Conservation (phyloP, 2,888 invertebrate species). For the Crepidodera aurea region DNA sequence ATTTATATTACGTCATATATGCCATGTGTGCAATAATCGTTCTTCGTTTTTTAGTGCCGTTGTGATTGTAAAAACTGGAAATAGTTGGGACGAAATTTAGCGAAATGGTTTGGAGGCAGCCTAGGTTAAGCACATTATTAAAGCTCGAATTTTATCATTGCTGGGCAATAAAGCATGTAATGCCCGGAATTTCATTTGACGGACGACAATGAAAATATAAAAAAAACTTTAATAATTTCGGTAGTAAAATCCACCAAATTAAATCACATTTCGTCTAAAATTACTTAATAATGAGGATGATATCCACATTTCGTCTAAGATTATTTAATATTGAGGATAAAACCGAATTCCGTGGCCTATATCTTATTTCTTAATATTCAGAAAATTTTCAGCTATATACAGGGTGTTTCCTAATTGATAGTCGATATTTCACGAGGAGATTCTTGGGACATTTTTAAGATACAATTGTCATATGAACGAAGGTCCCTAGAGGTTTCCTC, state of each 20-base stretch:
- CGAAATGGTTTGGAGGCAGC: neutral
- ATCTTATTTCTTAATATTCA: too few species aligned
- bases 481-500: too few species aligned
- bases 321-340: too few species aligned
- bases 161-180: slow-evolving; percentile 20
- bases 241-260: neutral
- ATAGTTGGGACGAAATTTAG: slow-evolving; percentile 11
- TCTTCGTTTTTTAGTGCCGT: neutral
- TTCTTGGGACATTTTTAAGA: too few species aligned
- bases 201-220: neutral
- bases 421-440: too few species aligned
- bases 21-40: slow-evolving; percentile 2
- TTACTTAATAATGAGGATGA: too few species aligned
- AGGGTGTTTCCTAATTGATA: too few species aligned
- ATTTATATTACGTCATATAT: neutral
- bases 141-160: slow-evolving; percentile 23
- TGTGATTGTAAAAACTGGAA: slow-evolving; percentile 11
- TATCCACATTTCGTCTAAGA: too few species aligned
- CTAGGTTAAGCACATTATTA: slow-evolving; percentile 17
- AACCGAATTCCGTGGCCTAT: too few species aligned
- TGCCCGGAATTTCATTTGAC: slow-evolving; percentile 20
- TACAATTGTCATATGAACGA: too few species aligned
- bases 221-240: slow-evolving; percentile 14
- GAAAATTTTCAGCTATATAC: too few species aligned
- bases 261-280: slow-evolving; percentile 3